Conservation (phyloP, 2,113 vertebrate species). For the Platysteira castanea region DNA sequence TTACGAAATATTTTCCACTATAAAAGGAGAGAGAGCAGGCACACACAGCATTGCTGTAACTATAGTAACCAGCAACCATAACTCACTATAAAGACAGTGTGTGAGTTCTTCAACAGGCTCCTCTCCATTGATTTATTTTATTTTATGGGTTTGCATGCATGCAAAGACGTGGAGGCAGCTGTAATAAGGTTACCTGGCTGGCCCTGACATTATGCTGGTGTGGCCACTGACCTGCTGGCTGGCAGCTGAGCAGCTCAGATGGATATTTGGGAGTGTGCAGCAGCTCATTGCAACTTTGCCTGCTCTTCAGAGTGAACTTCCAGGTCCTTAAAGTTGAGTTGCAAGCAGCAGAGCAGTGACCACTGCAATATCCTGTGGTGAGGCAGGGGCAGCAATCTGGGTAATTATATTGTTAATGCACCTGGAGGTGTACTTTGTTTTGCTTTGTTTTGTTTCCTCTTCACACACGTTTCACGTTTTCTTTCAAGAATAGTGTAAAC, state of each 20-base stretch:
- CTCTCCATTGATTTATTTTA: constrained; percentile 20
- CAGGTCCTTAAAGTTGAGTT: neutral
- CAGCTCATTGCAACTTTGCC: neutral
- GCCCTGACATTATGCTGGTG: neutral
- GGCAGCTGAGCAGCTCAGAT: neutral
- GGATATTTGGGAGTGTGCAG: neutral
- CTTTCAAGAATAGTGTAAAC: neutral
- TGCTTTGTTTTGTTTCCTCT: neutral
- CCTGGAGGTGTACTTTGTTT: neutral
- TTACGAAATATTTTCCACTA: constrained; percentile 45
- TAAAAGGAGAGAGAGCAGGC: constrained; percentile 6
- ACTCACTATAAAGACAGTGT: constrained; percentile 40
- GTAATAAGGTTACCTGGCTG: neutral
- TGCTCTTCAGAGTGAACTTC: neutral
- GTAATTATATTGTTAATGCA: neutral
- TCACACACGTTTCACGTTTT: neutral
- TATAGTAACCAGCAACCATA: constrained; percentile 60
- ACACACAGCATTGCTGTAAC: constrained; percentile 38
- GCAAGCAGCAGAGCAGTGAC: neutral
- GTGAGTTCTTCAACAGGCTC: constrained; percentile 1
- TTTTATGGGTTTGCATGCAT: neutral
- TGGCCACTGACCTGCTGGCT: neutral
- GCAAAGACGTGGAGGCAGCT: neutral
- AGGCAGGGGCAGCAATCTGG: neutral
- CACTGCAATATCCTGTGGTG: neutral